A percentile compares a stretch with the other conserved stretches of the same genome.
phyloP scores from a whole-genome alignment of 2,797 vertebrate genomes.

The Acipenser transmontanus region DNA sequence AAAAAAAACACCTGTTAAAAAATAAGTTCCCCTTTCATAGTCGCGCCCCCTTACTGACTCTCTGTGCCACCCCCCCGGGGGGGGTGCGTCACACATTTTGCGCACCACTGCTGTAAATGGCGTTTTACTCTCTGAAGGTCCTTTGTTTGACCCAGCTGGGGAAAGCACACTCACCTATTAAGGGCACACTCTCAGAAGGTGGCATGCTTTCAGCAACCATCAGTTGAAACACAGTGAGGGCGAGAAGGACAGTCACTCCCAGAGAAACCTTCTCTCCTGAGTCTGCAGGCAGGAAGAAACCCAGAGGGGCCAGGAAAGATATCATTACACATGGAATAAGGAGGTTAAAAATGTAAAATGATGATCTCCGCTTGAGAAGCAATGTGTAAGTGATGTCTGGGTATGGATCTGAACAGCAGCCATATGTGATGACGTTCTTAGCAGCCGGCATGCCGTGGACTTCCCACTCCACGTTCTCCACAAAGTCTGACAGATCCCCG shows the following conservation, averaged over 20 bases:
- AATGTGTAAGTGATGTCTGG: constrained; percentile 91
- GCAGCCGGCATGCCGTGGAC: constrained; percentile 91
- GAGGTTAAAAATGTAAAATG: constrained; percentile 94
- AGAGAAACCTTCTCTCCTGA: constrained; percentile 95
- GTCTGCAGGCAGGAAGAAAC: constrained; percentile 93
- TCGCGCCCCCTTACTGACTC: neutral
- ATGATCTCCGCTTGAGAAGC: constrained; percentile 86
- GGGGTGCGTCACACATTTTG: too few species aligned
- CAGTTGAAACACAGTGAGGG: constrained; percentile 92
- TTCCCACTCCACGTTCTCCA: constrained; percentile 96
- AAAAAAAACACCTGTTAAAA: too few species aligned
- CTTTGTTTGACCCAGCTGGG: too few species aligned
- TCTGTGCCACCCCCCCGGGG: neutral
- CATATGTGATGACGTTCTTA: constrained; percentile 87
- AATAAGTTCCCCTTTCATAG: neutral
- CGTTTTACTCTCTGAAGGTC: too few species aligned
- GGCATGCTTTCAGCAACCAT: constrained; percentile 98
- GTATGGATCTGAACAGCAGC: constrained; percentile 94
- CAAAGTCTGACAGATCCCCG: constrained; percentile 87
- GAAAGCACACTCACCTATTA: constrained; percentile 74
- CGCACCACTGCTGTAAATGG: too few species aligned
- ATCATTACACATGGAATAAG: constrained; percentile 92
- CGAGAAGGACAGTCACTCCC: constrained; percentile 88
- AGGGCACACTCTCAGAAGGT: constrained; percentile 88
- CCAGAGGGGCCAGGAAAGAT: constrained; percentile 88